Conservation (phyloP, 2,797 vertebrate species). For the Lagorchestes hirsutus region DNA sequence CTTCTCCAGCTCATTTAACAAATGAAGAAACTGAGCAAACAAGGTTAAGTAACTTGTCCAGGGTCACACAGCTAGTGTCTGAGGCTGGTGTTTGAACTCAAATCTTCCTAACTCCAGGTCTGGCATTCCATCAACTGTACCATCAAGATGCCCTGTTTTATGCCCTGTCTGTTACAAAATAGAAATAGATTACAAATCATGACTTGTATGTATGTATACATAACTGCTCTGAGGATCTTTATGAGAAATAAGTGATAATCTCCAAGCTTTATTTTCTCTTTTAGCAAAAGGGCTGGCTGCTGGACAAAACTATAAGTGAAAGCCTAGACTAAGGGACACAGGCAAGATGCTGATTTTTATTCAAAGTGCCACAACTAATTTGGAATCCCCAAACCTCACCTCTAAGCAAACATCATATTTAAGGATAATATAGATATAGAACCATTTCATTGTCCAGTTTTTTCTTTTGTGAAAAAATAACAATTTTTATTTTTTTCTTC, state of each 20-base stretch:
- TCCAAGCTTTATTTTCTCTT: neutral
- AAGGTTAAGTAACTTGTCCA: neutral
- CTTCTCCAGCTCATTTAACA: neutral
- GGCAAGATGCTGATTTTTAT: fast-evolving
- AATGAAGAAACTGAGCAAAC: neutral
- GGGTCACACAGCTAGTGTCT: neutral
- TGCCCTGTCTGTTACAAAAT: neutral
- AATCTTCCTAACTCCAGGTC: neutral
- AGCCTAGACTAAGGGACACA: too few species aligned
- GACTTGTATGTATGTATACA: neutral
- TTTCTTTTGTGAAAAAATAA: neutral
- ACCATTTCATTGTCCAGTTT: neutral
- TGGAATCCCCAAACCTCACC: fast-evolving
- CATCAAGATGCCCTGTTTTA: neutral
- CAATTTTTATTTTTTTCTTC: too few species aligned
- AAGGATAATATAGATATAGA: neutral
- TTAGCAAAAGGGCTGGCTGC: fast-evolving
- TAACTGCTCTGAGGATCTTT: neutral
- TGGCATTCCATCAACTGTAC: neutral
- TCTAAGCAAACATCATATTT: neutral
- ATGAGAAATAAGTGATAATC: neutral
- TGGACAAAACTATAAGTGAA: neutral
- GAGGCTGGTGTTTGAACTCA: neutral
- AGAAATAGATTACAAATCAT: neutral
- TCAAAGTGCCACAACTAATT: too few species aligned